Base-by-base conservation (phyloP, 1,140 invertebrate genomes). In the Drosophila nikananu region DNA sequence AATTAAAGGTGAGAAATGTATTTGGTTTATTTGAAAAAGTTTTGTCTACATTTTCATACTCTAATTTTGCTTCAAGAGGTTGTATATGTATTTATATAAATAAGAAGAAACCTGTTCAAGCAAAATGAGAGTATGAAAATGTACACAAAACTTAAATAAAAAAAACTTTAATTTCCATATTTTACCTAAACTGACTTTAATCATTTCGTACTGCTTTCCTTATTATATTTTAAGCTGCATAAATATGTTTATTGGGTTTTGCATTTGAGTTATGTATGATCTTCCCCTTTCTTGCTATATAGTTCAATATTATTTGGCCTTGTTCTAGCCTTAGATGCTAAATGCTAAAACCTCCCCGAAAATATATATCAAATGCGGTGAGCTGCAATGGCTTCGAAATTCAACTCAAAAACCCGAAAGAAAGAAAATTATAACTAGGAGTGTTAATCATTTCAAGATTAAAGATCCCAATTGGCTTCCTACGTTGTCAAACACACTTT, bases 301-400 rank as follows among this genome's bases (percentile, higher is more conserved):
- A 27, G 23, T 27, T 49, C 17, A 17, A 51, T 27, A 51, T 51
- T 51, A 27, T 51, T 51, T 51, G 48, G 48, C 48, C 10, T 51
- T 51, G 17, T 51, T 51, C 49, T 51, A 51, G 49, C 17, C 49
- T n/a, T n/a, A n/a, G n/a, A n/a, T n/a, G n/a, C n/a, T n/a, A n/a
- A n/a, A n/a, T n/a, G n/a, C n/a, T n/a, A 23, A 46, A 2, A 7
- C 44, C 42, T 5, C 13, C 23, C 15, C 17, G n/a, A 49, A 25
- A 27, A 41, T 3, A 27, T 25, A 10, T 5, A 9, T 5, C 9
- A 51, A 51, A 10, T 51, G 17, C 27, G 27, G 27, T 52, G 49
- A 52, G 49, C 49, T 52, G 49, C n/a, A 13, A 52, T 7, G 49
- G 49, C 51, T 35, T 32, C 12, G 5, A 13, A 35, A 35, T 32